A percentile compares a stretch with the other conserved stretches of the same genome.
phyloP scores from a whole-genome alignment of 2,888 invertebrate genomes.

The Halocaridina rubra region DNA sequence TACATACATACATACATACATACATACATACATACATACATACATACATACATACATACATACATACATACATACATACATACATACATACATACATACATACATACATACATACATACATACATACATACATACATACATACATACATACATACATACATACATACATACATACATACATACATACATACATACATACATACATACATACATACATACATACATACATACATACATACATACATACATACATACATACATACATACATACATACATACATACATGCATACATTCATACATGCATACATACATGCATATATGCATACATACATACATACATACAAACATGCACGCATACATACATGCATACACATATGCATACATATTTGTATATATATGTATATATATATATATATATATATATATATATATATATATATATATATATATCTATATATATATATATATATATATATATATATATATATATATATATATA shows the following conservation, averaged over 20 bases:
- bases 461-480: not conserved
- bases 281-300: not conserved
- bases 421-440: not conserved
- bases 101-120: not conserved
- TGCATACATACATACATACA: not conserved
- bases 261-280: slow-evolving; percentile 2
- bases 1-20: not conserved
- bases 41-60: not conserved
- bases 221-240: not conserved
- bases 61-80: slow-evolving; percentile 3
- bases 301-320: not conserved
- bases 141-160: not conserved
- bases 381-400: not conserved
- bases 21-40: slow-evolving; percentile 4
- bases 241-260: not conserved
- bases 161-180: not conserved
- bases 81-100: slow-evolving; percentile 8
- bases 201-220: slow-evolving; percentile 3
- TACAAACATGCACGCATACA: not conserved
- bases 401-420: not conserved
- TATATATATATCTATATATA: not conserved
- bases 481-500: not conserved
- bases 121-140: not conserved
- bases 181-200: not conserved
- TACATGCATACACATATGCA: not conserved